Percentiles rank a stretch among this genome's conserved stretches.
Evolutionary conservation across 2,113 vertebrate genomes (phyloP).

Genomic region (Poecile atricapillus): DNA sequence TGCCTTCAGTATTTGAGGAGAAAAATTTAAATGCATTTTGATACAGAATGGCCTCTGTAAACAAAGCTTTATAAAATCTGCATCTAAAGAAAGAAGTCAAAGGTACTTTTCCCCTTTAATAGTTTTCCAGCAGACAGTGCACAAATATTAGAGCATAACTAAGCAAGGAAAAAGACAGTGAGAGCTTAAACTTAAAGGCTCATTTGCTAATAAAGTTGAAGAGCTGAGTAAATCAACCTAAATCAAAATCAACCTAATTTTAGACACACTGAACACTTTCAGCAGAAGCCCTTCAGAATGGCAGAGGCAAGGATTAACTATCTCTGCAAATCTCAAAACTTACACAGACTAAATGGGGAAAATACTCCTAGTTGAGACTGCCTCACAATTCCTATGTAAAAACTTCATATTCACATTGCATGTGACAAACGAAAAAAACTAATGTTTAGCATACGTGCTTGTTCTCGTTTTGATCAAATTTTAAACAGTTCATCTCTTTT

Average conservation of each 20-base stretch:
- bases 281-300: not conserved
- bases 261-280: not conserved
- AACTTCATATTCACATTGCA: not conserved
- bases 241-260: constrained; percentile 4
- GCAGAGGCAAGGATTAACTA: not conserved
- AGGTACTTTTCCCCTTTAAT: not conserved
- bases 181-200: not conserved
- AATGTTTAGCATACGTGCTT: not conserved
- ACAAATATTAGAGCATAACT: not conserved
- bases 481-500: not conserved
- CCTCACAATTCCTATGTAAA: not conserved
- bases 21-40: not conserved
- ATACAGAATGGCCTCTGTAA: not conserved
- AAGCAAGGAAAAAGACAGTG: not conserved
- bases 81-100: not conserved
- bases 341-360: not conserved
- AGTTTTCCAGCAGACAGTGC: not conserved
- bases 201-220: not conserved
- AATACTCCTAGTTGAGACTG: not conserved
- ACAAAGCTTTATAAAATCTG: not conserved
- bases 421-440: not conserved
- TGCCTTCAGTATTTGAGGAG: not conserved
- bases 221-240: not conserved
- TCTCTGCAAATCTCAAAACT: not conserved
- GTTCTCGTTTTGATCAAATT: not conserved